Evolutionary conservation across 2,113 vertebrate species (phyloP).

Genomic region (Antechinus flavipes): DNA sequence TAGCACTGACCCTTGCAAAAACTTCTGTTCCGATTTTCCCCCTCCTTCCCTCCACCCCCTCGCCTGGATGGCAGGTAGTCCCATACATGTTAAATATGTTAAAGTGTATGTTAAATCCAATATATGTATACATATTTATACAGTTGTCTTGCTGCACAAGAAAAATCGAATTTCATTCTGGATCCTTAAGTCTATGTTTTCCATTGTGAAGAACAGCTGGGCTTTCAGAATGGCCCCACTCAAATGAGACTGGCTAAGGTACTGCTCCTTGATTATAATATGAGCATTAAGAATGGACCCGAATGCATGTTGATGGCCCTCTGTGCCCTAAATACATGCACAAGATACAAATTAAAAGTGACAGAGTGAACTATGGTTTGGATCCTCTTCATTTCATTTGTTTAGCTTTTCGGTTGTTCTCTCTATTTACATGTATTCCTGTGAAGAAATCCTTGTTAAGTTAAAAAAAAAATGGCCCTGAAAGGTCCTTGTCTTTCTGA

Average conservation of each 20-base stretch:
- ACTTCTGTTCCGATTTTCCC: too few relatives aligned
- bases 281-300: neutral
- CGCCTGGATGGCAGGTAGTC: too few relatives aligned
- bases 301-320: slow-evolving; percentile 96
- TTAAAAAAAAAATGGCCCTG: slow-evolving; percentile 79
- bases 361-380: slow-evolving; percentile 87
- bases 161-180: neutral
- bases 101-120: too few relatives aligned
- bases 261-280: neutral
- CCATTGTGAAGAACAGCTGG: neutral
- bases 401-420: slow-evolving; percentile 89
- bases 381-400: slow-evolving; percentile 91
- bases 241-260: neutral
- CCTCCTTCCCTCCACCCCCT: too few relatives aligned
- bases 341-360: slow-evolving; percentile 88
- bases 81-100: too few relatives aligned
- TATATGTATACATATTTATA: too few relatives aligned
- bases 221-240: neutral
- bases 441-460: slow-evolving; percentile 92
- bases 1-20: too few relatives aligned
- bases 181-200: neutral
- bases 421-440: slow-evolving; percentile 89
- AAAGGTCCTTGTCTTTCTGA: neutral
- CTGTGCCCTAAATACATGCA: slow-evolving; percentile 87
- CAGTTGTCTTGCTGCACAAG: too few relatives aligned